A percentile compares a stretch with the other conserved stretches of the same genome.
Evolutionary conservation across 1,140 invertebrate genomes (phyloP).

Genomic region (Epicauta chinensis): DNA sequence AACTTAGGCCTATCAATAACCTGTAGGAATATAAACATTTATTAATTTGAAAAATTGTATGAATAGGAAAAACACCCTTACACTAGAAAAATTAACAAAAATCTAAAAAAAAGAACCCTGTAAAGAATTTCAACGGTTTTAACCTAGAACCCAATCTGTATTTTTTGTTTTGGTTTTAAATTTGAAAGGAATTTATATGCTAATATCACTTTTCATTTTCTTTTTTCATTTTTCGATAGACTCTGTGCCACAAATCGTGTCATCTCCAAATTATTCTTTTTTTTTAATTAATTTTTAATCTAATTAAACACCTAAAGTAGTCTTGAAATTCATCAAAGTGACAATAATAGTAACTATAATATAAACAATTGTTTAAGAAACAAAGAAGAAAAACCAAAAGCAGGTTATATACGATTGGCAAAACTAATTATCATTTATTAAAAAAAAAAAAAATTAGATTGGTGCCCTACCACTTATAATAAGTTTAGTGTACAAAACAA

Average conservation of each 20-base stretch:
- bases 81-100: not conserved
- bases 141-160: conserved; percentile 2
- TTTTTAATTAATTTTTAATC: conserved; percentile 10
- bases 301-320: conserved; percentile 12
- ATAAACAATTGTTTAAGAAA: conserved; percentile 5
- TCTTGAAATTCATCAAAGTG: conserved; percentile 5
- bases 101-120: conserved; percentile 6
- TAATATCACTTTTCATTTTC: conserved; percentile 21
- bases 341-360: conserved; percentile 7
- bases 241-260: conserved; percentile 5
- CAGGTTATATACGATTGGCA: conserved; percentile 9
- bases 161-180: conserved; percentile 9
- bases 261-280: conserved; percentile 8
- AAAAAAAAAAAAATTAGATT: conserved; percentile 4
- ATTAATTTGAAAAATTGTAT: not conserved
- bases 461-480: not conserved
- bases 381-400: conserved; percentile 6
- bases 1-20: not conserved
- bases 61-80: not conserved
- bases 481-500: conserved; percentile 5
- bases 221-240: not conserved
- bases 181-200: conserved; percentile 14
- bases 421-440: conserved; percentile 2
- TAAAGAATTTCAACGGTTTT: conserved; percentile 3
- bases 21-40: not conserved